These are phyloP conservation scores for Heterotis niloticus DNA, from an alignment of 2,113 vertebrate genomes.

Conservation along the genomic window DNA sequence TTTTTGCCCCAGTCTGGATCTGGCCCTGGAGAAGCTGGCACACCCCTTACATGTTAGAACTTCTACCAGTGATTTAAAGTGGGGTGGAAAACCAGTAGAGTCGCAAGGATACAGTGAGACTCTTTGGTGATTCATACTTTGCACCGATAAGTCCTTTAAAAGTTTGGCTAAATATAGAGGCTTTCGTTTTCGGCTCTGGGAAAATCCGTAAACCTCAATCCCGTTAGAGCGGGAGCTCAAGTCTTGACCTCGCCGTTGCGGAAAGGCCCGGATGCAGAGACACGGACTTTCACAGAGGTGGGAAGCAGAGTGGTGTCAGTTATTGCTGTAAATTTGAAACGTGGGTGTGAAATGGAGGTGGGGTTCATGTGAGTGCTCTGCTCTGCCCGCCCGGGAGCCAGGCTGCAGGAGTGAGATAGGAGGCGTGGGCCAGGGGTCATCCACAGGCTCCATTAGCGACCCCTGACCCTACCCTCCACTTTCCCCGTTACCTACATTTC, in stretches of 20 bases:
- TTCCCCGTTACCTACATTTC: not conserved
- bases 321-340: not conserved
- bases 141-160: not conserved
- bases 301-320: not conserved
- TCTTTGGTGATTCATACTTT: not conserved
- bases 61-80: not conserved
- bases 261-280: not conserved
- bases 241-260: not conserved
- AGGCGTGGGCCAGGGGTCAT: not conserved
- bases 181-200: not conserved
- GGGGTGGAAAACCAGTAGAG: not conserved
- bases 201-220: not conserved
- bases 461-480: not conserved
- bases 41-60: not conserved
- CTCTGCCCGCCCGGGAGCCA: not conserved
- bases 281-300: not conserved
- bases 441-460: slow-evolving; percentile 18
- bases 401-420: slow-evolving; percentile 2
- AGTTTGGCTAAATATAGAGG: not conserved
- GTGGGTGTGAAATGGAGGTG: not conserved
- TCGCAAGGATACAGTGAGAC: not conserved
- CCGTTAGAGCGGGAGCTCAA: slow-evolving; percentile 4
- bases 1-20: not conserved
- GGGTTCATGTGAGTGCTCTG: not conserved
- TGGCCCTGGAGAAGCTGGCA: not conserved